Evolutionary conservation across 2,113 vertebrate species (phyloP).

Genomic region (Gorsachius goisagi): DNA sequence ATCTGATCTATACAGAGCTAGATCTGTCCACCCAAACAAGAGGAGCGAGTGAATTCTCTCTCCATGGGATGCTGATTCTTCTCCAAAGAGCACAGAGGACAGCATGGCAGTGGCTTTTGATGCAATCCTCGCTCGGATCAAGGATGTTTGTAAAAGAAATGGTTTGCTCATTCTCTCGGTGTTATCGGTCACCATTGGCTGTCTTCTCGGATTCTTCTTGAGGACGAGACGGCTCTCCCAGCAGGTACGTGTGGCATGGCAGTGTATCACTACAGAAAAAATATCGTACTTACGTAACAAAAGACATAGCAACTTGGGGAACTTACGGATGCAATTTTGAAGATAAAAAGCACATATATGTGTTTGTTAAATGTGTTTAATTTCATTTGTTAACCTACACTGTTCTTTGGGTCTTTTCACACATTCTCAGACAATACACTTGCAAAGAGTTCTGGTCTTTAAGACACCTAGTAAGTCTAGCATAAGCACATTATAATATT

Average conservation of each 20-base stretch:
- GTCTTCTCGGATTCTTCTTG: conserved; percentile 95
- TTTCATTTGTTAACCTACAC: background rate
- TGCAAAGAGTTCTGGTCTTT: background rate
- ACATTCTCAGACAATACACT: background rate
- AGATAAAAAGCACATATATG: background rate
- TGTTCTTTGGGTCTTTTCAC: background rate
- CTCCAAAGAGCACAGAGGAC: conserved; percentile 48
- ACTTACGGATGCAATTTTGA: background rate
- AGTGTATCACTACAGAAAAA: background rate
- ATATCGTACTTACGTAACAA: background rate
- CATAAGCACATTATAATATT: background rate
- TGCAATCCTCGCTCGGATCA: conserved; percentile 83
- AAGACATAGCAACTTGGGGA: background rate
- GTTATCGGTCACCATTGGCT: conserved; percentile 93
- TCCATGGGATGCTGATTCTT: conserved; percentile 80
- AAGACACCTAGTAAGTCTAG: background rate
- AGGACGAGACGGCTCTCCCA: conserved; percentile 89
- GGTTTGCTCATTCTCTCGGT: conserved; percentile 95
- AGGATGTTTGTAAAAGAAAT: conserved; percentile 91
- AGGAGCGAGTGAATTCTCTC: conserved; percentile 26
- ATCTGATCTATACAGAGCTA: conserved; percentile 73
- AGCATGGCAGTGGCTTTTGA: conserved; percentile 84
- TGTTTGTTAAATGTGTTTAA: background rate
- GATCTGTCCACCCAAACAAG: conserved; percentile 31
- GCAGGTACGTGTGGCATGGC: conserved; percentile 81